Percentiles rank a stretch among this genome's conserved stretches.
Conservation (phyloP, 2,113 vertebrate genomes). For the Thunnus maccoyii region DNA sequence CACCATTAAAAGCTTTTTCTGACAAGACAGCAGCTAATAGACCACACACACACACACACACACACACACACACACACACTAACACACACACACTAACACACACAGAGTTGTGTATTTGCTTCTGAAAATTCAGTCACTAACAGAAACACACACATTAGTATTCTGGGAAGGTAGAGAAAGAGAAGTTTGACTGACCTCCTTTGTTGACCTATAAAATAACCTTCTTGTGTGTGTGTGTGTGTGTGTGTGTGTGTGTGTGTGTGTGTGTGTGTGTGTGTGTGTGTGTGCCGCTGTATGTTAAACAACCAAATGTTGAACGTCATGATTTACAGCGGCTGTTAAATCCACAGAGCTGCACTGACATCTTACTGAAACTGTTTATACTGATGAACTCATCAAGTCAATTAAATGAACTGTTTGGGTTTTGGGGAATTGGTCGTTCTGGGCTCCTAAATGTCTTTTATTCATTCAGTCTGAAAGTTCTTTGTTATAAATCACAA, state of each 20-base stretch:
- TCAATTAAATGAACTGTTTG: no score
- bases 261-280: conserved; percentile 7
- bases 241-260: neutral
- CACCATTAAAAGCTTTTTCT: conserved; percentile 49
- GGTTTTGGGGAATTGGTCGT: no score
- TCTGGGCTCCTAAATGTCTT: no score
- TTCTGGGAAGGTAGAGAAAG: conserved; percentile 34
- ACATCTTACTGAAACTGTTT: conserved; percentile 14
- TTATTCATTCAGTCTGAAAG: no score
- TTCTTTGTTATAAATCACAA: no score
- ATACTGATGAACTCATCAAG: no score
- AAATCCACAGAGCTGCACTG: neutral
- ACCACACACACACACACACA: neutral
- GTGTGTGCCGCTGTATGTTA: conserved; percentile 15
- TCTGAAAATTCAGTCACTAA: neutral
- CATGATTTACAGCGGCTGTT: conserved; percentile 29
- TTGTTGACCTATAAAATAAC: conserved; percentile 61
- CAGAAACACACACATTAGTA: conserved; percentile 35
- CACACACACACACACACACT: conserved; percentile 15
- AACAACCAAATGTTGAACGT: conserved; percentile 50
- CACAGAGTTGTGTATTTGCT: neutral
- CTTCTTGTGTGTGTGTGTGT: conserved; percentile 28
- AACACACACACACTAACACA: neutral
- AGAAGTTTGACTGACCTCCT: conserved; percentile 42
- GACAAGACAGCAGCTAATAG: conserved; percentile 31